Conservation (phyloP, 2,888 invertebrate genomes). For the Anthophora plumipes region DNA sequence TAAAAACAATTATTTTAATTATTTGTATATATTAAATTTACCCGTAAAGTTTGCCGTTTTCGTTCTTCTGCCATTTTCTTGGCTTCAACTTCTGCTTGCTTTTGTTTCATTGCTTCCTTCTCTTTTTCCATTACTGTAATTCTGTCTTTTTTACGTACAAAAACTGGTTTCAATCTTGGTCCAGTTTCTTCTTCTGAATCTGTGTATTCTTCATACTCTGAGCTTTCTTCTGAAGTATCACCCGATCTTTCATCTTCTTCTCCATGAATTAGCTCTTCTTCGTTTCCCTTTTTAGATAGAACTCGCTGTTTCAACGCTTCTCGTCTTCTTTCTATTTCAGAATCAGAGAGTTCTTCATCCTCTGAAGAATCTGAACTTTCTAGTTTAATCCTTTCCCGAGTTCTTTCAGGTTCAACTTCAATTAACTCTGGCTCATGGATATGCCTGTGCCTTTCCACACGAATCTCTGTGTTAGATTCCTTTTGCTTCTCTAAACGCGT, state of each 20-base stretch:
- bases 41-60: constrained; percentile 93
- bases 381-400: constrained; percentile 85
- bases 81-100: constrained; percentile 93
- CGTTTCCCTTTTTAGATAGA: constrained; percentile 88
- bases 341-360: constrained; percentile 94
- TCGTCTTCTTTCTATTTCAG: constrained; percentile 93
- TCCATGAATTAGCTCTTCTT: constrained; percentile 90
- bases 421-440: constrained; percentile 90
- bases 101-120: constrained; percentile 93
- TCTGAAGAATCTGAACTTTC: constrained; percentile 82
- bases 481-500: constrained; percentile 85
- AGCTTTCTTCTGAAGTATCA: constrained; percentile 88
- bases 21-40: constrained; percentile 68
- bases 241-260: constrained; percentile 89
- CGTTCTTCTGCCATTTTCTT: constrained; percentile 95
- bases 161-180: constrained; percentile 96
- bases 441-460: constrained; percentile 87
- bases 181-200: constrained; percentile 96
- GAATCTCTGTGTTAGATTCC: constrained; percentile 84
- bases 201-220: constrained; percentile 94
- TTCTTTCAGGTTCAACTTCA: constrained; percentile 87
- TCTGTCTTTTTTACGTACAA: constrained; percentile 96
- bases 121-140: constrained; percentile 98
- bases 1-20: constrained; percentile 2
- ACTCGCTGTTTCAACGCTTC: constrained; percentile 89